Evolutionary conservation across 2,888 invertebrate genomes (phyloP), one percentile per base, ranked within the genome.

Genomic region (Papilio gigon): DNA sequence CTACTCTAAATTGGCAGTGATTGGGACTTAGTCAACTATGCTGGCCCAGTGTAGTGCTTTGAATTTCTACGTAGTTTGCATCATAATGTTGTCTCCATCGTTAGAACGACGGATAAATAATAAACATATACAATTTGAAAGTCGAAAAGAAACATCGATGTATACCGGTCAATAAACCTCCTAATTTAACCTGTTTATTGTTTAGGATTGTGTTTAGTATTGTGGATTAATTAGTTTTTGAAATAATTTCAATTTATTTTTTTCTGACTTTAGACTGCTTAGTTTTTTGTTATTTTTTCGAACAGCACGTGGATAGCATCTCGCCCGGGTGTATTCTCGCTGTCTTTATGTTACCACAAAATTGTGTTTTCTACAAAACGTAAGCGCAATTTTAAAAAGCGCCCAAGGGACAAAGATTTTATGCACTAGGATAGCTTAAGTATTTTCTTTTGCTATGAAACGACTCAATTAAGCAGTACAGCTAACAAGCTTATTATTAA

Each of bases 291-390:
- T 30, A 30, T 53, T 53, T 30, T 30, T 17, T 30, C n/a, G 27
- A 17, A 53, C 27, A 30, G 53, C 53, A 53, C 53, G n/a, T n/a
- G 53, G 53, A 17, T n/a, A 27, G 27, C 27, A 30, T 53, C 27
- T 30, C 30, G 53, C 53, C 30, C 9, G 53, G 27, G 30, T 53
- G 53, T 30, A 27, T 53, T 53, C 30, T 2, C 30, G 30, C 30
- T 25, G 53, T 53, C 53, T 53, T 53, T 53, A 53, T 53, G 53
- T 9, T 53, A 30, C 30, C 27, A 53, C 53, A 53, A 53, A 53
- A 53, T 53, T 53, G 53, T 53, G 30, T 53, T 53, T 50, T 53
- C 53, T 30, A 53, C 53, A 30, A 30, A 53, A 53, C 30, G 53
- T 30, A 30, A 53, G 30, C 53, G n/a, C 53, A 30, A 27, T 53